Evolutionary conservation across 2,888 invertebrate species (phyloP).

Genomic region (Drosophila silvestris): DNA sequence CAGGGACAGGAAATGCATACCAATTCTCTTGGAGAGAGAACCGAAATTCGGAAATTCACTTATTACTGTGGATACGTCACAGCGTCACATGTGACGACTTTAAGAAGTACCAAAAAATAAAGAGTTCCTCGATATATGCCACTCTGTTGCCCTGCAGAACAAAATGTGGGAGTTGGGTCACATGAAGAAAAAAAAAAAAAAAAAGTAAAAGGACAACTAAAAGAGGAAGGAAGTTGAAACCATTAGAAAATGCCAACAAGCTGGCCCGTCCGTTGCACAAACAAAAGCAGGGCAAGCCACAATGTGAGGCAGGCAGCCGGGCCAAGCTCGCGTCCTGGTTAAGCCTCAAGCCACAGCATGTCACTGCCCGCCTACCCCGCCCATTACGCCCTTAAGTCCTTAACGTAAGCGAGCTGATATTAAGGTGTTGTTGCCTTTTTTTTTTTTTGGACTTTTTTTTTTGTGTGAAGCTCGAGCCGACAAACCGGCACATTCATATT

Average conservation of each 20-base stretch:
- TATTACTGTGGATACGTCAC: conserved; percentile 51
- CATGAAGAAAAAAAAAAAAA: conserved; percentile 1
- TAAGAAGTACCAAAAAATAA: conserved; percentile 47
- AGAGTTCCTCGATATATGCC: conserved; percentile 2
- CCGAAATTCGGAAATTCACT: conserved; percentile 25
- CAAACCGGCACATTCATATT: conserved; percentile 61
- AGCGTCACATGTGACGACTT: conserved; percentile 57
- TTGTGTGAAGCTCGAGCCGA: neutral
- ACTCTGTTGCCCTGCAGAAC: conserved; percentile 7
- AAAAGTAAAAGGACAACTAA: conserved; percentile 50
- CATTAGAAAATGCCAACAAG: conserved; percentile 76
- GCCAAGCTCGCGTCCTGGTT: conserved; percentile 13
- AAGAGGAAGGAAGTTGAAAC: conserved; percentile 80
- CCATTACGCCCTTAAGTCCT: conserved; percentile 33
- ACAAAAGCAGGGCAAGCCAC: conserved; percentile 42
- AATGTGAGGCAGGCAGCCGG: conserved; percentile 24
- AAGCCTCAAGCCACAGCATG: conserved; percentile 21
- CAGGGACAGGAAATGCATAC: conserved; percentile 32
- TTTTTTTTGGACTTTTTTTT: neutral
- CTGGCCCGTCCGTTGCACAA: conserved; percentile 37
- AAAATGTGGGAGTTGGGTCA: neutral
- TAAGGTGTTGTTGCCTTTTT: conserved; percentile 55
- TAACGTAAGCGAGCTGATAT: conserved; percentile 44
- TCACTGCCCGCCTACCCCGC: conserved; percentile 3
- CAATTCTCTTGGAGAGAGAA: conserved; percentile 7